Conservation (phyloP, 1,140 invertebrate species). For the Brachionus manjavacas region DNA sequence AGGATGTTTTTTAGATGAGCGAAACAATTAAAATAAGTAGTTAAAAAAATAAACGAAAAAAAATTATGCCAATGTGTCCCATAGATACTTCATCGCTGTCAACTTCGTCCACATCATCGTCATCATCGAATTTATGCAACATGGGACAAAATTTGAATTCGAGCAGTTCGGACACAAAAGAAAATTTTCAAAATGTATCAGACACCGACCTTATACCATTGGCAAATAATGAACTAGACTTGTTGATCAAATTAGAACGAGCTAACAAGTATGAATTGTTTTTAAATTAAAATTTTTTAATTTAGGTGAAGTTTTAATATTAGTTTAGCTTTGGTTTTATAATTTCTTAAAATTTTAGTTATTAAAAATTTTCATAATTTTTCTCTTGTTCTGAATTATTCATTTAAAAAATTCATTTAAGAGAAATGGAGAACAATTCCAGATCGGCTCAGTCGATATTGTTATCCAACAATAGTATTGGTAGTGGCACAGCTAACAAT, state of each 20-base stretch:
- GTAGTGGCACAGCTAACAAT: constrained; percentile 17
- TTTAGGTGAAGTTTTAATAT: not conserved
- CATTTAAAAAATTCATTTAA: constrained; percentile 5
- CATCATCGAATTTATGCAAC: constrained; percentile 1
- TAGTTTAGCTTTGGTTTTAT: not conserved
- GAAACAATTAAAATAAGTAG: not conserved
- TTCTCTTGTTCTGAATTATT: constrained; percentile 12
- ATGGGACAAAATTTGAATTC: not conserved
- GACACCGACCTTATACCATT: constrained; percentile 9
- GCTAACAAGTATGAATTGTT: constrained; percentile 34
- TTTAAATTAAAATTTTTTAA: constrained; percentile 5
- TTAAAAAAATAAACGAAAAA: not conserved
- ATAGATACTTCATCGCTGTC: constrained; percentile 10
- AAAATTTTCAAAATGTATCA: not conserved
- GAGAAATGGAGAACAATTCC: constrained; percentile 36
- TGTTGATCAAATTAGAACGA: constrained; percentile 40
- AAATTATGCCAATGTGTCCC: not conserved
- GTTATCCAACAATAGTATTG: constrained; percentile 28
- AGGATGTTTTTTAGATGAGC: not conserved
- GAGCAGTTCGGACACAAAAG: not conserved
- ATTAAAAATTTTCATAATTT: constrained; percentile 31
- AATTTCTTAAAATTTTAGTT: not conserved
- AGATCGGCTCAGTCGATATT: constrained; percentile 18
- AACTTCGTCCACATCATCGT: constrained; percentile 1
- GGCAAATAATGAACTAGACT: constrained; percentile 27